phyloP scores from a whole-genome alignment of 1,140 invertebrate species.

The Radopholus similis region DNA sequence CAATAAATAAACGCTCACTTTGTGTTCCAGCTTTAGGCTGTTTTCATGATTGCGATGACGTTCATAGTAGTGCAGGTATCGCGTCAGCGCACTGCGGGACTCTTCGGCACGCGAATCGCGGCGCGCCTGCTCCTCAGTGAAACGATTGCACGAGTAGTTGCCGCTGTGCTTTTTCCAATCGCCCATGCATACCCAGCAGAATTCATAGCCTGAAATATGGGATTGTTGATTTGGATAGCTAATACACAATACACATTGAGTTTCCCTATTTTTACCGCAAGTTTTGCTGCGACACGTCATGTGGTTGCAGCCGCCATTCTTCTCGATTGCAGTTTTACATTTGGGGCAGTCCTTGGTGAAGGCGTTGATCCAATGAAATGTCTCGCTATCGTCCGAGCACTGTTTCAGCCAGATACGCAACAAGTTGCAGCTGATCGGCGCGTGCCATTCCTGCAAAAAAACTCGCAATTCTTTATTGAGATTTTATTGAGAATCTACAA shows the following conservation, averaged over 20 bases:
- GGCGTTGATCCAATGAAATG: conserved; percentile 97
- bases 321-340: conserved; percentile 75
- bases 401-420: conserved; percentile 96
- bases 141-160: conserved; percentile 96
- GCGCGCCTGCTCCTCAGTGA: conserved; percentile 99
- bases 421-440: conserved; percentile 89
- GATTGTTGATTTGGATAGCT: too few relatives aligned
- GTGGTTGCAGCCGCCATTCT: conserved; percentile 98
- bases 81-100: conserved; percentile 94
- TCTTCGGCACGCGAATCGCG: too few relatives aligned
- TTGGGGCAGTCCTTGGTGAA: conserved; percentile 76
- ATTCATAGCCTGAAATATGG: conserved; percentile 94
- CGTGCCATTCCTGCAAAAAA: conserved; percentile 84
- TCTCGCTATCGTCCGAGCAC: conserved; percentile 97
- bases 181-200: conserved; percentile 97
- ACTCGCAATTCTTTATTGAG: neutral
- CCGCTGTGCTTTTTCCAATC: conserved; percentile 97
- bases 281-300: conserved; percentile 98
- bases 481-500: neutral
- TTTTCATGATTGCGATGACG: conserved; percentile 99
- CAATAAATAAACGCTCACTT: conserved; percentile 70
- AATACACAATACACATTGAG: too few relatives aligned
- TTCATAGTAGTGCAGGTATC: conserved; percentile 98
- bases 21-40: conserved; percentile 88
- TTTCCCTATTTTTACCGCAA: too few relatives aligned